Evolutionary conservation across 2,113 vertebrate genomes (phyloP), one percentile per base, ranked within the genome.

Genomic region (Ariopsis seemanni): DNA sequence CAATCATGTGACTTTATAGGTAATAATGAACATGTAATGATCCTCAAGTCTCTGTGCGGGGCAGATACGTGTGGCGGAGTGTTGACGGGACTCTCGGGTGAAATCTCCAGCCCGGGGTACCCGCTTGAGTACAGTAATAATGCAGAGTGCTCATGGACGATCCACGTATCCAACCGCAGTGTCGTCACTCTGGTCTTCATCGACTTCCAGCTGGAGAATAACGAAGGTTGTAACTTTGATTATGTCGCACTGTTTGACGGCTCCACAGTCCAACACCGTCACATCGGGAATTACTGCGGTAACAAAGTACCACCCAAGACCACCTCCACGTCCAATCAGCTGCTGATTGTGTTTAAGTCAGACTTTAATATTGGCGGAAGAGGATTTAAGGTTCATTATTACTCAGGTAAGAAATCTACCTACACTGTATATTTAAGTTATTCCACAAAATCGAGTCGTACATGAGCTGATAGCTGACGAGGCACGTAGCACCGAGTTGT

Each of bases 361-460:
- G 98, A 99, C 92, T 99, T 97, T 89, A 99, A 99, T 93, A 99
- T 99, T 0, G 98, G 97, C 10, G 97, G 97, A 88, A 94, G 96
- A 63, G 98, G 98, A 63, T 99, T 99, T 93, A 99, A 97, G 90
- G 97, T 97, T 18, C 94, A 96, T 88, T 99, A 97, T 92, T 99
- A 97, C 92, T 99, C 98, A 34, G 97, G 98, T 99, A 92, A 7
- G 87, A 85, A 42, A 42, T 42, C 34, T 42, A 42, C 34, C 2
- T 42, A 42, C 42, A 42, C 42, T 42, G 3, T 42, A 42, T 42
- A 42, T 42, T 42, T 42, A 42, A 42, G 42, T 42, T 42, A 42
- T 42, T 42, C 42, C 42, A 42, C 42, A 4, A 42, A 42, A 42
- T 42, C 42, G 4, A 42, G 42, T 42, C 42, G 42, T 4, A 42